Conservation (phyloP, 2,888 invertebrate species). For the Hedya salicella region DNA sequence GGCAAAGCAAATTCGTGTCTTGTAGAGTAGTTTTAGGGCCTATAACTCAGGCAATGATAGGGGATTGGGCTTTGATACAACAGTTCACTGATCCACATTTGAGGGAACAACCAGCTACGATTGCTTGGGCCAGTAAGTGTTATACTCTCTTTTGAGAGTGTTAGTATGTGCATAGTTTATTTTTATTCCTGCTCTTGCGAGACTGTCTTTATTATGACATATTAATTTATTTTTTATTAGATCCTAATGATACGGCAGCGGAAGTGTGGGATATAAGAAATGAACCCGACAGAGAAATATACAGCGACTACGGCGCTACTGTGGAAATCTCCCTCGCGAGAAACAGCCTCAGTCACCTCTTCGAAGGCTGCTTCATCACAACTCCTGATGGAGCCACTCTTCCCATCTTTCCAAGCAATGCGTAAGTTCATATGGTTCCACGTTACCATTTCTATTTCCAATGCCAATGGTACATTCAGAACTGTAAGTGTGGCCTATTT, state of each 20-base stretch:
- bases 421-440: constrained; percentile 1
- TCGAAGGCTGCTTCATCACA: constrained; percentile 41
- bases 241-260: constrained; percentile 24
- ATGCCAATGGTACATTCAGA: too few relatives aligned
- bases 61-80: constrained; percentile 37
- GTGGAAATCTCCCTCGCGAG: constrained; percentile 25
- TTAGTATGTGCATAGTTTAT: not conserved
- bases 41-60: constrained; percentile 30
- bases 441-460: not conserved
- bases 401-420: constrained; percentile 31
- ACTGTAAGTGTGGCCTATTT: too few relatives aligned
- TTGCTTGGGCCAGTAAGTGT: constrained; percentile 39
- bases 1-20: constrained; percentile 32
- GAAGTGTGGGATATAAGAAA: constrained; percentile 35
- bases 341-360: constrained; percentile 25
- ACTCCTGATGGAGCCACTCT: constrained; percentile 35
- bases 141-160: not conserved
- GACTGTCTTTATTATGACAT: too few relatives aligned
- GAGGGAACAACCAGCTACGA: constrained; percentile 36
- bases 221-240: constrained; percentile 6
- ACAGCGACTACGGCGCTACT: constrained; percentile 27
- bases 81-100: constrained; percentile 32
- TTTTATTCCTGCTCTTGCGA: too few relatives aligned
- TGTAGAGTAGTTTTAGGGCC: constrained; percentile 38
- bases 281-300: constrained; percentile 12